Conservation (phyloP, 2,797 vertebrate genomes). For the Clarias pachynema region DNA sequence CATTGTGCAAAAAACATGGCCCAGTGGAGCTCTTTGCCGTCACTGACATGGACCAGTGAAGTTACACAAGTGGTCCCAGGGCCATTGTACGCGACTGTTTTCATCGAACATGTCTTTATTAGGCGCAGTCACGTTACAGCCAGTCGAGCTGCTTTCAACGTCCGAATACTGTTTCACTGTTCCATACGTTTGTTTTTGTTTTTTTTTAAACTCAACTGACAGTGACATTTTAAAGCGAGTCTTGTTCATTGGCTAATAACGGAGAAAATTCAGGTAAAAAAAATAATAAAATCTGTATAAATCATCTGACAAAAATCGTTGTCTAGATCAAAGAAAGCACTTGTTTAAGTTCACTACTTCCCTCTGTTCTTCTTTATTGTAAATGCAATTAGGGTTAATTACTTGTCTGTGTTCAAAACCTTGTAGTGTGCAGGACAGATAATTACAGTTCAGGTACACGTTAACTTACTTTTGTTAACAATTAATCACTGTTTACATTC, state of each 20-base stretch:
- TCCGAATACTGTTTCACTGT: slow-evolving; percentile 24
- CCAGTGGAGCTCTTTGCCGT: slow-evolving; percentile 48
- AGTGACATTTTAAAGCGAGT: slow-evolving; percentile 45
- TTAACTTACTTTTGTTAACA: slow-evolving; percentile 85
- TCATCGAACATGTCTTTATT: slow-evolving; percentile 53
- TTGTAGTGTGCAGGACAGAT: slow-evolving; percentile 72
- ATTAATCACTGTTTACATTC: slow-evolving; percentile 85
- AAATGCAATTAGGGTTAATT: slow-evolving; percentile 78
- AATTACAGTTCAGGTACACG: slow-evolving; percentile 84
- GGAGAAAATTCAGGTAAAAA: neutral
- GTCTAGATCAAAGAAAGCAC: slow-evolving; percentile 60
- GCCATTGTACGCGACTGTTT: slow-evolving; percentile 39
- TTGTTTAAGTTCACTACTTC: slow-evolving; percentile 53
- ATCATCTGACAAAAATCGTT: slow-evolving; percentile 51
- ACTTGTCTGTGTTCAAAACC: slow-evolving; percentile 71
- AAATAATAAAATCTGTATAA: slow-evolving; percentile 44
- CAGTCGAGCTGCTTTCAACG: slow-evolving; percentile 1
- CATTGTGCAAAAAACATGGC: slow-evolving; percentile 56
- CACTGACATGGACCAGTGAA: slow-evolving; percentile 56
- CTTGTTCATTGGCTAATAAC: slow-evolving; percentile 29
- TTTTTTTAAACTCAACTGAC: slow-evolving; percentile 43
- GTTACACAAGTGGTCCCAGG: slow-evolving; percentile 51
- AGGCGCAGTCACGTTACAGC: neutral
- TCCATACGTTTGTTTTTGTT: slow-evolving; percentile 17
- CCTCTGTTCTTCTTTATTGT: slow-evolving; percentile 52